phyloP scores from a whole-genome alignment of 2,113 vertebrate species.

The Steatornis caripensis region DNA sequence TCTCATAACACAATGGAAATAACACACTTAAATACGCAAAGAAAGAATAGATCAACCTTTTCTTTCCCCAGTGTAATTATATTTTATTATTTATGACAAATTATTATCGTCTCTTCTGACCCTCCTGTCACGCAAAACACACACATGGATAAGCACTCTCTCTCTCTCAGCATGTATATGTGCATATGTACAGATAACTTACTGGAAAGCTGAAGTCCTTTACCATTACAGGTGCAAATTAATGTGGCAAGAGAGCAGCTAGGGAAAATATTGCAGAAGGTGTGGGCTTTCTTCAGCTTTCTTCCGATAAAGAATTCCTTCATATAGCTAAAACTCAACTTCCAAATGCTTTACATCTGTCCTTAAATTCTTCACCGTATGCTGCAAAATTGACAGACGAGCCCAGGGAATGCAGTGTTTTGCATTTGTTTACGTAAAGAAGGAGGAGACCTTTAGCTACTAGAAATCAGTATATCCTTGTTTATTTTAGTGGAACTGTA shows the following conservation, averaged over 20 bases:
- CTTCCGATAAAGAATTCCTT: background rate
- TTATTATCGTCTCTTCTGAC: background rate
- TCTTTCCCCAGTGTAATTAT: background rate
- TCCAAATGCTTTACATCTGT: background rate
- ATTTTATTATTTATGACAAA: background rate
- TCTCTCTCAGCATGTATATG: accelerated
- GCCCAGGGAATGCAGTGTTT: background rate
- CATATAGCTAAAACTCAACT: background rate
- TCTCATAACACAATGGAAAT: background rate
- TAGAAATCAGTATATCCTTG: background rate
- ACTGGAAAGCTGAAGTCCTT: background rate
- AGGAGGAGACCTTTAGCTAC: background rate
- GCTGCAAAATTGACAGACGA: background rate
- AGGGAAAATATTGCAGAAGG: background rate
- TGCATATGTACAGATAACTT: background rate
- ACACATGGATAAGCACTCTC: background rate
- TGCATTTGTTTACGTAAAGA: background rate
- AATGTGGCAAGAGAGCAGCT: background rate
- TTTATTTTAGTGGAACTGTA: background rate
- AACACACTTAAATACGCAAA: background rate
- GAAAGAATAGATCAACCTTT: background rate
- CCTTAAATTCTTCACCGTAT: background rate
- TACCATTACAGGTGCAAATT: background rate
- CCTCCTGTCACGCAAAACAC: background rate
- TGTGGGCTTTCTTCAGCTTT: background rate